Evolutionary conservation across 2,797 vertebrate genomes (phyloP), one percentile per base, ranked within the genome.

Genomic region (Artibeus jamaicensis): DNA sequence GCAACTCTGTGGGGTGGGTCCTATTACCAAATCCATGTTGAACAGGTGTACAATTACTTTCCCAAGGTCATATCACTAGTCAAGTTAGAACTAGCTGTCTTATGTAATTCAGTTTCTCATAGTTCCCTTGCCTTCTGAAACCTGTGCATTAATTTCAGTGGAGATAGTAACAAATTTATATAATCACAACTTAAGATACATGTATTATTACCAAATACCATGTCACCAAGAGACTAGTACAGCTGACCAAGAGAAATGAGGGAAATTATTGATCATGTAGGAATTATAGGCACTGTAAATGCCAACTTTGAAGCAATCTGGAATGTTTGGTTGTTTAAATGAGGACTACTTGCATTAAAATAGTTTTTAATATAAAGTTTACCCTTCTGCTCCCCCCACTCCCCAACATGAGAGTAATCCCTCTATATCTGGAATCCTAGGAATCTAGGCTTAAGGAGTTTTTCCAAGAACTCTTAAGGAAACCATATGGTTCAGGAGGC

Each of bases 381-480:
- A 37, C 34, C 48, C 50, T 85, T 84, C 9, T 50, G 0, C 21
- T 19, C 14, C 12, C 16, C 2, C 0, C 3, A 7, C 8, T 6
- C 2, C 6, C 5, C 2, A 46, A 48, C 18, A 46, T 24, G 50
- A 87, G 34, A 91, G 16, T 37, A 62, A 39, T 76, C 46, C 9
- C 9, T 87, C 18, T 71, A 3, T 71, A 76, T 86, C 50, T 91
- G 86, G 50, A 73, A 71, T 85, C 84, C 59, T 73, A 78, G 81
- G 68, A 95, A 87, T 94, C 79, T 55, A n/a, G 76, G 42, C 15
- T 68, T 85, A 82, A 34, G 71, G 78, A 90, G 10, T 73, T 95
- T 77, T 29, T 37, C 37, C 71, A 53, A 62, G 90, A 90, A 89
- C 37, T 78, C 67, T 87, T 93, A 34, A 70, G 73, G 85, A 82